These are phyloP conservation scores for Gorilla gorilla DNA, from an alignment of 2,113 vertebrate species.

Conservation along the genomic window DNA sequence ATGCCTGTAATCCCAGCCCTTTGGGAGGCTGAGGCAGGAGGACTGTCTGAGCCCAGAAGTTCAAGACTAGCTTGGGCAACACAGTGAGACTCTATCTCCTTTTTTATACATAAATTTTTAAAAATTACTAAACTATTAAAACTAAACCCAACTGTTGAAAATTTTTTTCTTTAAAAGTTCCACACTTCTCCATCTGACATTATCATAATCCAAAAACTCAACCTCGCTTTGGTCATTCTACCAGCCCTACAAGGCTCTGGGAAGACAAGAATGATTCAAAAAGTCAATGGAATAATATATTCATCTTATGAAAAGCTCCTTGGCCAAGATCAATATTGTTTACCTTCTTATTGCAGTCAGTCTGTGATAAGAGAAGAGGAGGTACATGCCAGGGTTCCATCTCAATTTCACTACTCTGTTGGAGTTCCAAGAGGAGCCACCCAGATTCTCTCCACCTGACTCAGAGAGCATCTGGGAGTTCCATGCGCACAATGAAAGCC, in stretches of 20 bases:
- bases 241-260: background rate
- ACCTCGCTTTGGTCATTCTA: background rate
- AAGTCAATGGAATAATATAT: background rate
- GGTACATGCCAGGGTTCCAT: background rate
- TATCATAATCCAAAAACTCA: background rate
- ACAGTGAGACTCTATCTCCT: too few species aligned
- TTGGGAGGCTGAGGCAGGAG: too few species aligned
- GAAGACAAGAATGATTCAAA: constrained; percentile 11
- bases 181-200: background rate
- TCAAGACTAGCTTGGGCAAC: too few species aligned
- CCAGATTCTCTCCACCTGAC: background rate
- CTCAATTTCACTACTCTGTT: background rate
- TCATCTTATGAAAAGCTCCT: background rate
- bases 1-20: too few species aligned
- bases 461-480: background rate
- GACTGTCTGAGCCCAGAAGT: too few species aligned
- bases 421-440: background rate
- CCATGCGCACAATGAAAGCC: background rate
- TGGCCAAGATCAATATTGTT: background rate
- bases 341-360: background rate
- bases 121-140: background rate
- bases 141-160: background rate
- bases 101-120: background rate
- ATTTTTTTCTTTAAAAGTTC: background rate
- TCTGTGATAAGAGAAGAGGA: background rate